These are phyloP conservation scores for Centruroides vittatus DNA, from an alignment of 1,140 invertebrate genomes.

Conservation along the genomic window DNA sequence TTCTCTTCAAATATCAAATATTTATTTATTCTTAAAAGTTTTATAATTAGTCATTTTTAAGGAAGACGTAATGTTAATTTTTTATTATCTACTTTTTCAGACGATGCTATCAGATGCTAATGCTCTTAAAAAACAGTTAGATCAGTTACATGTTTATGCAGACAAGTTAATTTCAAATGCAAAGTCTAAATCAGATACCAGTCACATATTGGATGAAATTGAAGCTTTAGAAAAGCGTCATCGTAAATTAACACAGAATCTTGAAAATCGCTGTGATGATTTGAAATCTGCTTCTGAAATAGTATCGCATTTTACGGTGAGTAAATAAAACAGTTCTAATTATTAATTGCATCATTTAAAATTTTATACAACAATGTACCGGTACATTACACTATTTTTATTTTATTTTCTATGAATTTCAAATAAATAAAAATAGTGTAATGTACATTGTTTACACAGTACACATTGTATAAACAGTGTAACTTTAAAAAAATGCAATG, in stretches of 20 bases:
- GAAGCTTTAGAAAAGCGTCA: slow-evolving; percentile 60
- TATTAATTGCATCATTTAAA: too few species aligned
- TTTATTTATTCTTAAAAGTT: too few species aligned
- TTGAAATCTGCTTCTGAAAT: slow-evolving; percentile 75
- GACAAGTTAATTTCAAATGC: slow-evolving; percentile 57
- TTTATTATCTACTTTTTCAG: background rate
- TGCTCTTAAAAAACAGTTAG: slow-evolving; percentile 58
- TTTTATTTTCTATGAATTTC: too few species aligned
- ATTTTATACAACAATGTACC: too few species aligned
- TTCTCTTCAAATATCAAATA: too few species aligned
- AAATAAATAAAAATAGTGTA: too few species aligned
- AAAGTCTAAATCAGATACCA: slow-evolving; percentile 44
- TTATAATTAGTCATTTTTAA: too few species aligned
- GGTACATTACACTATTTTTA: too few species aligned
- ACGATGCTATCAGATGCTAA: slow-evolving; percentile 39
- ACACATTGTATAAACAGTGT: too few species aligned
- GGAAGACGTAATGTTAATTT: too few species aligned
- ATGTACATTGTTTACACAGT: too few species aligned
- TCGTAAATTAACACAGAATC: slow-evolving; percentile 53
- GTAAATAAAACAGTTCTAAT: slow-evolving; percentile 3
- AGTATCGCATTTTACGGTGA: slow-evolving; percentile 60
- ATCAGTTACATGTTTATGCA: slow-evolving; percentile 49
- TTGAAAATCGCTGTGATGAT: slow-evolving; percentile 61
- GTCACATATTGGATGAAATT: slow-evolving; percentile 59
- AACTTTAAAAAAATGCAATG: too few species aligned